phyloP scores from a whole-genome alignment of 2,113 vertebrate genomes.

The Pygoscelis adeliae region DNA sequence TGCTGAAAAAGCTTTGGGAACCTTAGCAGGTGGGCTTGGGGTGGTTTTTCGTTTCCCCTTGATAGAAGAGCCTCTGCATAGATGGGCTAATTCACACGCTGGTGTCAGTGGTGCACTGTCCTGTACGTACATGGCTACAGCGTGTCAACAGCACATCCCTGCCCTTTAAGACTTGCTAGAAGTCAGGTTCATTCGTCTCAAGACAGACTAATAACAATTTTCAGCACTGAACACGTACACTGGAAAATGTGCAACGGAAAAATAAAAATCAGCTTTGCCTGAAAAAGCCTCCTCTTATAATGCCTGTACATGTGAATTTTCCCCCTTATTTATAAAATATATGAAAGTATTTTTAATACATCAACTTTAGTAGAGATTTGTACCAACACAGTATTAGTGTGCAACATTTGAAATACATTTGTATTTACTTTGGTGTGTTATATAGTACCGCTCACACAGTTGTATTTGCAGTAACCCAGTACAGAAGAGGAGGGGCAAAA shows the following conservation, averaged over 20 bases:
- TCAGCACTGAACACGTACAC: not conserved
- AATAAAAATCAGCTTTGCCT: not conserved
- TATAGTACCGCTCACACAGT: not conserved
- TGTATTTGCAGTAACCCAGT: not conserved
- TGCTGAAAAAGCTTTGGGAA: not conserved
- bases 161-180: not conserved
- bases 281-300: constrained; percentile 28
- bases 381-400: constrained; percentile 27
- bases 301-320: constrained; percentile 16
- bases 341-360: constrained; percentile 68
- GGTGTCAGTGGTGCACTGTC: no score
- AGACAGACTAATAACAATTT: not conserved
- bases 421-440: constrained; percentile 2
- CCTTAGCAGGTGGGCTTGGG: not conserved
- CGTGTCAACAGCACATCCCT: not conserved
- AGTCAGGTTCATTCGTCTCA: not conserved
- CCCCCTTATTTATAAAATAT: constrained; percentile 61
- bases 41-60: not conserved
- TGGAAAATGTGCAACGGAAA: not conserved
- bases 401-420: not conserved
- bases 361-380: constrained; percentile 67
- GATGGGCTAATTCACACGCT: not conserved
- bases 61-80: rapidly evolving
- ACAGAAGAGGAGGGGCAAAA: not conserved
- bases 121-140: not conserved